phyloP scores from a whole-genome alignment of 2,113 vertebrate genomes.

The Grammomys dolichurus region DNA sequence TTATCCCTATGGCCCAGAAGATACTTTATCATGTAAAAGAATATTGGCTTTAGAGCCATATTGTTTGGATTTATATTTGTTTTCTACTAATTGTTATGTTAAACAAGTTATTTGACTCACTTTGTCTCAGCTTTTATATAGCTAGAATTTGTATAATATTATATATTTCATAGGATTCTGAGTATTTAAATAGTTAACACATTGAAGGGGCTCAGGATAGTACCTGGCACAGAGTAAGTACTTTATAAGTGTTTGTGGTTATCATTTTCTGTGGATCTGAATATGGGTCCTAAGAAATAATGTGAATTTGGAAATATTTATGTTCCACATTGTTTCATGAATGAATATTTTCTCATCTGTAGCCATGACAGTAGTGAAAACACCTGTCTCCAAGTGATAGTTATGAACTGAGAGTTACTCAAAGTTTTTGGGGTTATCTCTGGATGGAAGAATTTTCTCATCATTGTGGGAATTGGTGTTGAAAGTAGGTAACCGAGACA shows the following conservation, averaged over 20 bases:
- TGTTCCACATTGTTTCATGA: slow-evolving; percentile 21
- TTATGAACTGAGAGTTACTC: slow-evolving; percentile 13
- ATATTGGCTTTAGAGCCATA: slow-evolving; percentile 1
- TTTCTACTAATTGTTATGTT: background rate
- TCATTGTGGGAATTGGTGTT: background rate
- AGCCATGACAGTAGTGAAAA: slow-evolving; percentile 20
- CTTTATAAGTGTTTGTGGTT: slow-evolving; percentile 25
- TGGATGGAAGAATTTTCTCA: background rate
- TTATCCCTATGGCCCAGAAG: slow-evolving; percentile 36
- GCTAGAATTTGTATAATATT: slow-evolving; percentile 34
- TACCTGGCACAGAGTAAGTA: background rate
- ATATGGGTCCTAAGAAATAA: slow-evolving; percentile 30
- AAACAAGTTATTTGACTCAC: slow-evolving; percentile 51
- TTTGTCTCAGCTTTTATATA: background rate
- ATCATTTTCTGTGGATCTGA: slow-evolving; percentile 31
- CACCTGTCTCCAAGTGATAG: slow-evolving; percentile 10
- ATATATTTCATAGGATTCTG: background rate
- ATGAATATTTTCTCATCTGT: slow-evolving; percentile 23
- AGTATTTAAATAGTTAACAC: slow-evolving; percentile 50
- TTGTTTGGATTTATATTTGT: slow-evolving; percentile 18
- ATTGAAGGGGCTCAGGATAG: slow-evolving; percentile 3
- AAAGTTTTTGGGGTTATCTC: background rate
- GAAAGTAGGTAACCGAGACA: background rate
- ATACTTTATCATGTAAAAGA: slow-evolving; percentile 15
- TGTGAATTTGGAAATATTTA: slow-evolving; percentile 52